Percentiles rank a stretch among this genome's conserved stretches.
Evolutionary conservation across 2,113 vertebrate genomes (phyloP).

Genomic region (Parus major): DNA sequence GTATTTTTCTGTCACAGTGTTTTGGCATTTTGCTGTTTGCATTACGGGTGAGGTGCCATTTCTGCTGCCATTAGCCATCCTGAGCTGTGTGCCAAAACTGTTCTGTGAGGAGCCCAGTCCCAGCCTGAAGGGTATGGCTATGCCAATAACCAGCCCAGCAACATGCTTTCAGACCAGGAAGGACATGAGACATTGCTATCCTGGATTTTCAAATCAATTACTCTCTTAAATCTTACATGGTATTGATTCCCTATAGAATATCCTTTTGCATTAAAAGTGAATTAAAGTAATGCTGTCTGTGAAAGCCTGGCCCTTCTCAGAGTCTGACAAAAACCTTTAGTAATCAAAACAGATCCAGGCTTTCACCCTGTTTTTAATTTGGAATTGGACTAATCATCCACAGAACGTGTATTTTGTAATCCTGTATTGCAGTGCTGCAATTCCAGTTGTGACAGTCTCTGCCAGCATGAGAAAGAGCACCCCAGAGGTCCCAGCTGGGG

Average conservation of each 20-base stretch:
- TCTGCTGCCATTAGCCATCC: neutral
- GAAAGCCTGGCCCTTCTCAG: neutral
- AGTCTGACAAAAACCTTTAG: neutral
- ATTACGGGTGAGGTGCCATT: accelerated
- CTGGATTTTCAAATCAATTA: neutral
- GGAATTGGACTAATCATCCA: neutral
- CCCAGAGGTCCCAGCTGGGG: neutral
- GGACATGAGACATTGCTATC: neutral
- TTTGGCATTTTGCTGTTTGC: neutral
- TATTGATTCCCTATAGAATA: neutral
- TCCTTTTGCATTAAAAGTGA: neutral
- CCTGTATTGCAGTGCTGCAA: neutral
- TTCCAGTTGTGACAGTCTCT: neutral
- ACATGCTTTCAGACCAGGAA: neutral
- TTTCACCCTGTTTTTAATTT: neutral
- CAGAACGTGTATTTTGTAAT: accelerated
- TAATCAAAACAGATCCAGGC: neutral
- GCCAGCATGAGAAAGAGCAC: neutral
- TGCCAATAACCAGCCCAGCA: neutral
- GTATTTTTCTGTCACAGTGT: neutral
- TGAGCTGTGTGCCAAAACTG: neutral
- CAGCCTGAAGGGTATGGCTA: neutral
- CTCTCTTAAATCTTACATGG: neutral
- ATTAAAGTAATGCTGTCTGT: neutral
- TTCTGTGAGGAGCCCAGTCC: neutral